Evolutionary conservation across 2,113 vertebrate genomes (phyloP), one percentile per base, ranked within the genome.

Genomic region (Labeo rohita): DNA sequence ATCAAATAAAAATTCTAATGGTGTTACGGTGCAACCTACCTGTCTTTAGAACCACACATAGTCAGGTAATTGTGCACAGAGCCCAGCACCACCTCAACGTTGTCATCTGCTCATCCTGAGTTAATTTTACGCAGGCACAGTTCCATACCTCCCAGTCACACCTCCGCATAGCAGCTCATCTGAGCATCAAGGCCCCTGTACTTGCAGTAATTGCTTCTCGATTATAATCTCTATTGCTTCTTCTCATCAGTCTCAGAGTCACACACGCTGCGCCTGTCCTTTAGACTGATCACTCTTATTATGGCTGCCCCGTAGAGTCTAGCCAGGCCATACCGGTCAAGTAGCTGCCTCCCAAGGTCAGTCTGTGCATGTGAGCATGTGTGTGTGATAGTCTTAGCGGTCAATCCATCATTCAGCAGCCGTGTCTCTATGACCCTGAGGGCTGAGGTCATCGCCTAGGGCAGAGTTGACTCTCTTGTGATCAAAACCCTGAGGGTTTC

Each of bases 221-320:
- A 86, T 86, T 88, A 81, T 83, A 72, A 84, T 80, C 80, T 84
- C 81, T 87, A 36, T 70, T 36, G 45, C 82, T 21, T 84, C 47
- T 43, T 79, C 54, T 80, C 45, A 11, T 34, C 50, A 56, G 65
- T 68, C 70, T 23, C 34, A 8, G 61, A 83, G 45, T 76, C 72
- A 66, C 73, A 65, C 80, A 47, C 49, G 16, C 61, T 80, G 50
- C 15, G 73, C 56, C 73, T 85, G 86, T 82, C 88, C 84, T 74
- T 85, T 85, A 80, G 83, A 89, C 83, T 45, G 70, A 79, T 86
- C 43, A 34, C 1, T 34, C 16, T 75, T 87, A 83, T 87, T 83
- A 86, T 52, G 49, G 21, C n/a, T 21, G 63, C 79, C n/a, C 74
- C 10, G 54, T 83, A 77, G 80, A 28, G 61, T 83, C 73, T 65